Evolutionary conservation across 2,797 vertebrate genomes (phyloP).

Genomic region (Gymnodraco acuticeps): DNA sequence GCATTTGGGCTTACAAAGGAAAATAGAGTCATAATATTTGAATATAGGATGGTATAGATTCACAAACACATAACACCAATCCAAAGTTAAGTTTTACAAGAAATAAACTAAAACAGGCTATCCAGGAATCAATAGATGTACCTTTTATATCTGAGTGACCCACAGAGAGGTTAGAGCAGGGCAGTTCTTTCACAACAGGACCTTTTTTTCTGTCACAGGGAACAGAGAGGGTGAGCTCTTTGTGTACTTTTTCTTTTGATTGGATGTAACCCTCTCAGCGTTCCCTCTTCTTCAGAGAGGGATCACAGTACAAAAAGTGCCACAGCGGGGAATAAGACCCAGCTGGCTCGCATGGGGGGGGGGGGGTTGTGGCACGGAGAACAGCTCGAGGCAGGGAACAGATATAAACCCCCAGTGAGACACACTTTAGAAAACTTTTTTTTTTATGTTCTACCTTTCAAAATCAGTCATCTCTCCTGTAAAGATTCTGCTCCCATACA

Average conservation of each 20-base stretch:
- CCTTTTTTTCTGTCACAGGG: neutral
- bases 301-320: slow-evolving; percentile 37
- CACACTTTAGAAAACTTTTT: slow-evolving; percentile 28
- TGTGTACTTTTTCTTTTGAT: slow-evolving; percentile 41
- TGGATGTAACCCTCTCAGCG: neutral
- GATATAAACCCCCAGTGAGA: slow-evolving; percentile 26
- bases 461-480: neutral
- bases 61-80: neutral
- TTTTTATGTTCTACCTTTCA: slow-evolving; percentile 38
- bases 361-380: neutral
- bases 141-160: slow-evolving; percentile 20
- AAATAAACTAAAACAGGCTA: slow-evolving; percentile 16
- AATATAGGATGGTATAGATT: neutral
- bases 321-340: slow-evolving; percentile 47
- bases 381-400: slow-evolving; percentile 2
- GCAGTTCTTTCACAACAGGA: slow-evolving; percentile 36
- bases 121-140: slow-evolving; percentile 15
- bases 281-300: slow-evolving; percentile 26
- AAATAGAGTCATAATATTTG: neutral
- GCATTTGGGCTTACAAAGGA: neutral
- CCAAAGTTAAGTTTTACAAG: neutral
- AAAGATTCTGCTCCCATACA: too few relatives aligned
- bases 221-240: slow-evolving; percentile 27
- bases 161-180: slow-evolving; percentile 24
- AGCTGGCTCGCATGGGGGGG: slow-evolving; percentile 1